Percentiles rank a stretch among this genome's conserved stretches.
These are phyloP conservation scores for Chouioia cunea DNA, from an alignment of 2,888 invertebrate genomes.

Conservation along the genomic window DNA sequence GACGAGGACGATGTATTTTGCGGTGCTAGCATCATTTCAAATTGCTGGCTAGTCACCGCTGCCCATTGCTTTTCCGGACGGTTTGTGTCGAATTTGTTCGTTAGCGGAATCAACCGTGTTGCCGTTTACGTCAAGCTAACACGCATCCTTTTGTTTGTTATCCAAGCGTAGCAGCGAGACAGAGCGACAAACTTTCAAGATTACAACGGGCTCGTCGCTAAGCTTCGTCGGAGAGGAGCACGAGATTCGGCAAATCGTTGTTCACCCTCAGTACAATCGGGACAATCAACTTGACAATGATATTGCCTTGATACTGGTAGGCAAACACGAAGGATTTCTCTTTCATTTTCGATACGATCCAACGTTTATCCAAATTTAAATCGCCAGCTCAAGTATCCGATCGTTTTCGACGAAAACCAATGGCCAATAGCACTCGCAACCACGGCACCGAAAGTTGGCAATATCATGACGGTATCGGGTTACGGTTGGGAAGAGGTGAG, in stretches of 20 bases:
- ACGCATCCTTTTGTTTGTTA: no score
- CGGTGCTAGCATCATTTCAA: constrained; percentile 24
- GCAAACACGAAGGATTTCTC: background rate
- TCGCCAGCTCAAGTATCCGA: constrained; percentile 23
- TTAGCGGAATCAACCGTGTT: background rate
- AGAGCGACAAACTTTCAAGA: background rate
- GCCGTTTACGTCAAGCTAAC: no score
- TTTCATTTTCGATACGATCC: no score
- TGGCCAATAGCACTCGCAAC: constrained; percentile 1
- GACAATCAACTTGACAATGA: constrained; percentile 14
- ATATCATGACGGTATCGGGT: constrained; percentile 24
- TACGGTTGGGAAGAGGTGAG: constrained; percentile 28
- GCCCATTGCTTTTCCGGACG: constrained; percentile 32
- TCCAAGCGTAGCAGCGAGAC: background rate
- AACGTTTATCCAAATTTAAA: background rate
- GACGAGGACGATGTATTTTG: constrained; percentile 7
- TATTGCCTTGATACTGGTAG: constrained; percentile 24
- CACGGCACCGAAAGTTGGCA: constrained; percentile 5
- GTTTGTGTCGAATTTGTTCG: background rate
- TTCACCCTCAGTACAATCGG: constrained; percentile 15
- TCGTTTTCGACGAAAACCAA: constrained; percentile 18
- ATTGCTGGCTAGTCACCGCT: constrained; percentile 29
- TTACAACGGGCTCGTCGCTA: constrained; percentile 14
- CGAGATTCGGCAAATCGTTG: constrained; percentile 7
- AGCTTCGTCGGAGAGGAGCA: constrained; percentile 14